phyloP scores from a whole-genome alignment of 2,797 vertebrate genomes.

The Gephyroberyx darwinii region DNA sequence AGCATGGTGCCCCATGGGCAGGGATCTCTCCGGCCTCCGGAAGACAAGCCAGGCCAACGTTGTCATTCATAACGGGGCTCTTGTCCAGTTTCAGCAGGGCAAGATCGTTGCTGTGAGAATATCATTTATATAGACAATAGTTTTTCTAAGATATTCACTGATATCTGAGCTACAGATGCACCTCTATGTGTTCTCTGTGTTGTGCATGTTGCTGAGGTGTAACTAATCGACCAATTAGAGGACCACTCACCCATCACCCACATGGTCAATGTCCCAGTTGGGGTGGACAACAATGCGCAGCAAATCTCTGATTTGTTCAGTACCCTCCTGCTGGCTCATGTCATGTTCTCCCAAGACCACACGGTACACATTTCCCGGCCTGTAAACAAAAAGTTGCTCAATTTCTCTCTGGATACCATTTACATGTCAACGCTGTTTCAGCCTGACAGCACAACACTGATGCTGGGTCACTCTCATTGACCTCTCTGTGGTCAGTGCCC shows the following conservation, averaged over 20 bases:
- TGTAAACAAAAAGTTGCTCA: slow-evolving; percentile 27
- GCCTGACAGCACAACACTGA: neutral
- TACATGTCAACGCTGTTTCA: neutral
- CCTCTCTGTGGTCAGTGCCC: neutral
- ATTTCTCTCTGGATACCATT: neutral
- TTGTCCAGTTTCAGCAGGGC: slow-evolving; percentile 84
- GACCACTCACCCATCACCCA: slow-evolving; percentile 78
- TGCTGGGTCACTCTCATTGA: neutral
- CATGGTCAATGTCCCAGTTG: slow-evolving; percentile 77
- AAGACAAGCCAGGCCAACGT: slow-evolving; percentile 75
- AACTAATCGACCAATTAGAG: neutral
- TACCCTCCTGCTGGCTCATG: slow-evolving; percentile 72
- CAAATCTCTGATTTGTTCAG: slow-evolving; percentile 83
- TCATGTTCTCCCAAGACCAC: slow-evolving; percentile 86
- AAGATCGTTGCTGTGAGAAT: slow-evolving; percentile 80
- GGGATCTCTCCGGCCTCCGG: slow-evolving; percentile 74
- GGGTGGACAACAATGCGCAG: slow-evolving; percentile 82
- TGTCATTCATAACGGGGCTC: slow-evolving; percentile 73
- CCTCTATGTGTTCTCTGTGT: too few species aligned
- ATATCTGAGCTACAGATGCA: too few species aligned
- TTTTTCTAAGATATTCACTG: neutral
- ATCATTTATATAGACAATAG: neutral
- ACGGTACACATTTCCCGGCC: slow-evolving; percentile 79
- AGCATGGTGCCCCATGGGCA: slow-evolving; percentile 73
- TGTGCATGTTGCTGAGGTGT: neutral